Conservation (phyloP, 2,113 vertebrate genomes). For the Egretta garzetta region DNA sequence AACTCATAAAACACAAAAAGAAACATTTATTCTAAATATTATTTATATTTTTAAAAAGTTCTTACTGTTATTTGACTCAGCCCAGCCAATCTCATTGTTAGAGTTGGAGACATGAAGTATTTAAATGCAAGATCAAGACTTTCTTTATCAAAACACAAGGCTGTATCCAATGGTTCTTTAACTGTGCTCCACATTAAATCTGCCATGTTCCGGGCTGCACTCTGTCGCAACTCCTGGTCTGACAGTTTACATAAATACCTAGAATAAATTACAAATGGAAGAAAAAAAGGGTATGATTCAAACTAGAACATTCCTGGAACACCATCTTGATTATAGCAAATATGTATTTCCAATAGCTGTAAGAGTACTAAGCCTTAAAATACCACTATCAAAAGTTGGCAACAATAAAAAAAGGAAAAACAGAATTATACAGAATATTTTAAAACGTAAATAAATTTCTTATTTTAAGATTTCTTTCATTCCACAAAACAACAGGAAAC, state of each 20-base stretch:
- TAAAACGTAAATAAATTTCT: not conserved
- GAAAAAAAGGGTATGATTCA: not conserved
- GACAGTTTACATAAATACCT: conserved; percentile 99
- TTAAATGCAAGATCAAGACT: conserved; percentile 99
- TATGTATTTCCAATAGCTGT: not conserved
- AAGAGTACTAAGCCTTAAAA: not conserved
- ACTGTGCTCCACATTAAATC: conserved; percentile 99
- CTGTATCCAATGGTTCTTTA: conserved; percentile 96
- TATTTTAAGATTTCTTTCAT: not conserved
- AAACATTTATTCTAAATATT: not conserved
- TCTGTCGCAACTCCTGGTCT: conserved; percentile 98
- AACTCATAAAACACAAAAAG: not conserved
- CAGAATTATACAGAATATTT: not conserved
- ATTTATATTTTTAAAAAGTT: not conserved
- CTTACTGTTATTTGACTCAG: conserved; percentile 99
- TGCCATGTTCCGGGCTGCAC: conserved; percentile 97
- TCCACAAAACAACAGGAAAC: not conserved
- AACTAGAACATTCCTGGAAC: not conserved
- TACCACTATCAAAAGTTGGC: not conserved
- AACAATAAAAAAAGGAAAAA: not conserved
- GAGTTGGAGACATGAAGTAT: conserved; percentile 98
- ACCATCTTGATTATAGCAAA: not conserved
- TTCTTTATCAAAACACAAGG: conserved; percentile 98
- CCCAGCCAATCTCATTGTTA: conserved; percentile 98
- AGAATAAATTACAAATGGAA: conserved; percentile 41